A percentile compares a stretch with the other conserved stretches of the same genome.
phyloP scores from a whole-genome alignment of 2,797 vertebrate genomes.

The Crocidura indochinensis region DNA sequence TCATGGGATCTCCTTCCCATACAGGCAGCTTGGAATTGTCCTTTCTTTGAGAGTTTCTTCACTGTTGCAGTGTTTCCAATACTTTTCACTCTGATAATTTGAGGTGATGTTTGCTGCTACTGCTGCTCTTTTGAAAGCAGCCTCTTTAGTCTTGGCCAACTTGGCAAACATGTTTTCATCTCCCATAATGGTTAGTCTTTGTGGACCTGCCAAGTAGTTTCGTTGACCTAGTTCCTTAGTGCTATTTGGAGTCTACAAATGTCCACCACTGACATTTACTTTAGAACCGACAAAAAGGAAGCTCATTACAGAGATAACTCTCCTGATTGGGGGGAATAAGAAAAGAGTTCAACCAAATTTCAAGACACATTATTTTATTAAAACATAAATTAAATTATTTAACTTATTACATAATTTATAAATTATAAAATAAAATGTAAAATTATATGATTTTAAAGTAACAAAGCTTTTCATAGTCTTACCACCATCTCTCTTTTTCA shows the following conservation, averaged over 20 bases:
- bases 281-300: slow-evolving; percentile 30
- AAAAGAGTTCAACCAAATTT: neutral
- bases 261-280: neutral
- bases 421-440: too few species aligned
- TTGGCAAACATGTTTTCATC: slow-evolving; percentile 46
- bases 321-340: slow-evolving; percentile 32
- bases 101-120: slow-evolving; percentile 42
- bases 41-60: neutral
- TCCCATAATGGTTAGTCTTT: neutral
- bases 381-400: too few species aligned
- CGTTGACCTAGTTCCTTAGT: slow-evolving; percentile 35
- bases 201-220: slow-evolving; percentile 35
- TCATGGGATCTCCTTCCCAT: neutral
- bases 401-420: too few species aligned
- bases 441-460: too few species aligned
- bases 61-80: neutral
- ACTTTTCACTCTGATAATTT: slow-evolving; percentile 23
- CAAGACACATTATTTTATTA: neutral
- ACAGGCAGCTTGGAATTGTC: neutral
- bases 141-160: slow-evolving; percentile 48
- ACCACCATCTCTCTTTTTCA: too few species aligned
- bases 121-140: slow-evolving; percentile 6
- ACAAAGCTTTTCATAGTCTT: too few species aligned
- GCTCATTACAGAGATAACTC: neutral
- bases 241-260: slow-evolving; percentile 56